Evolutionary conservation across 2,797 vertebrate species (phyloP), one percentile per base, ranked within the genome.

Genomic region (Sebastes melanostomus): DNA sequence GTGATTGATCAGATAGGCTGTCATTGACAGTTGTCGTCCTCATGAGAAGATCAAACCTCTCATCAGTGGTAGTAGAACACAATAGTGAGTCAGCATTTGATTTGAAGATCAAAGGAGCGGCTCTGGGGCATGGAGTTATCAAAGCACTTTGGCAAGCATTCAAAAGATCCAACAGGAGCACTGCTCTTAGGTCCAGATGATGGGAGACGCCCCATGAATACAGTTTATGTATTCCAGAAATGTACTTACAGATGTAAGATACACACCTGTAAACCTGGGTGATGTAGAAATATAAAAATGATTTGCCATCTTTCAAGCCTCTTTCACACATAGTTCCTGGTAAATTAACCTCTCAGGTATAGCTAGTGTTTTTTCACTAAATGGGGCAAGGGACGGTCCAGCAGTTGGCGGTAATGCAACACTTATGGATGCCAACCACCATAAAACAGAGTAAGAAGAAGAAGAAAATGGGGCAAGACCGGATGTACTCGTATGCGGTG

Each of bases 71-170:
- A 16, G 72, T 34, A 50, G 30, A 73, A 52, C 63, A 78, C 74
- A 84, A 29, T 9, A 79, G 67, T 76, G 54, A 82, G 66, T 82
- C 70, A 66, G 75, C 56, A 38, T 30, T 72, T 61, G 78, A 70
- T 78, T 55, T 50, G 18, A 22, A 65, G 72, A 79, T 83, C 30
- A 83, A 66, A 87, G 66, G n/a, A 77, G 59, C 16, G 24, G 80
- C 80, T 82, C 16, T 32, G 30, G 66, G 76, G 75, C 63, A 54
- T 1, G 36, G 12, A 85, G 59, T 58, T 80, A 87, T 87, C 80
- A 38, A 25, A 78, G 68, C 60, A 59, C 32, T 66, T 75, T 81
- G 82, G 77, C 67, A 76, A 71, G 72, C 30, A 63, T 73, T 83
- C 59, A 76, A 77, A 88, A 80, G 38, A 60, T 60, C 55, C 76